These are phyloP conservation scores for Morone chrysops DNA, from an alignment of 2,113 vertebrate species.

Conservation along the genomic window DNA sequence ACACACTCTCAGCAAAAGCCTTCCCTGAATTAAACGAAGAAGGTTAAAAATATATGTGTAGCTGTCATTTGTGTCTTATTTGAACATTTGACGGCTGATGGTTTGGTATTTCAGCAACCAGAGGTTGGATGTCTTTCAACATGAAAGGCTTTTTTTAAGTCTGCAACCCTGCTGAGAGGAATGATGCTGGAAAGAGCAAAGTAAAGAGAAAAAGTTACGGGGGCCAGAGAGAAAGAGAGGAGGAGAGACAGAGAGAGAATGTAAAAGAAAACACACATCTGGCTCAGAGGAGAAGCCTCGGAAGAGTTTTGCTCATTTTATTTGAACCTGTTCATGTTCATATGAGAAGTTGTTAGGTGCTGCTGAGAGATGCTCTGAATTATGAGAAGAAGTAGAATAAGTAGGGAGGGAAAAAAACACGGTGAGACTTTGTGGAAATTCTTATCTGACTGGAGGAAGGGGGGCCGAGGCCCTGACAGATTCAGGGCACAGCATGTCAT, in stretches of 20 bases:
- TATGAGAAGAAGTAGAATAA: constrained; percentile 19
- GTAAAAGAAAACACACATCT: constrained; percentile 22
- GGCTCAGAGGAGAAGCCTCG: constrained; percentile 40
- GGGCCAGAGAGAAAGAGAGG: constrained; percentile 25
- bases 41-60: constrained; percentile 38
- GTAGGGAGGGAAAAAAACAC: not conserved
- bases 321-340: constrained; percentile 49
- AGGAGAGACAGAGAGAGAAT: not conserved
- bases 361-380: constrained; percentile 47
- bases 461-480: constrained; percentile 72
- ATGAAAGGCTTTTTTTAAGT: constrained; percentile 21
- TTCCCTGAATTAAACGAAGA: constrained; percentile 5
- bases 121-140: constrained; percentile 42
- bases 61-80: constrained; percentile 37
- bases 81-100: constrained; percentile 46
- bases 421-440: constrained; percentile 63
- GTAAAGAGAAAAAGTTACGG: constrained; percentile 41
- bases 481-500: constrained; percentile 67
- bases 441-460: constrained; percentile 58
- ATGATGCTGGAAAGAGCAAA: constrained; percentile 47
- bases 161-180: constrained; percentile 35
- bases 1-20: not conserved
- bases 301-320: constrained; percentile 50
- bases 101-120: constrained; percentile 46
- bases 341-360: constrained; percentile 42